phyloP scores from a whole-genome alignment of 2,113 vertebrate genomes.

The Columbina picui region DNA sequence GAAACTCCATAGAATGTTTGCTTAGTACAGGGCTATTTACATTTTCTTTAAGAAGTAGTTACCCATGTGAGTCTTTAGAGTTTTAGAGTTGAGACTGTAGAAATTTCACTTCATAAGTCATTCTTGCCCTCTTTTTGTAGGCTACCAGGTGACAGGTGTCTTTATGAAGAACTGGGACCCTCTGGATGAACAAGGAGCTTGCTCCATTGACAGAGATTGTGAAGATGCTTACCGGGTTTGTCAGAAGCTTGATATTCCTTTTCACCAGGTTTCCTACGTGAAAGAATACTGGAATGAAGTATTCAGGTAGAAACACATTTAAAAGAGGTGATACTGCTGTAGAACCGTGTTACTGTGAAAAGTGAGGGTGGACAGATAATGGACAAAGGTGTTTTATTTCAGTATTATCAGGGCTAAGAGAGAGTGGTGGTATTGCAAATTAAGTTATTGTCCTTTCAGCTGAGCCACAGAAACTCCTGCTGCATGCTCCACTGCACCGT shows the following conservation, averaged over 20 bases:
- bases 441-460: neutral
- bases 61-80: accelerated
- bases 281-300: conserved; percentile 97
- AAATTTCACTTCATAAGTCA: accelerated
- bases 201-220: conserved; percentile 86
- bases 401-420: neutral
- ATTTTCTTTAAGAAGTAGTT: neutral
- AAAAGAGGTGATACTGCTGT: accelerated
- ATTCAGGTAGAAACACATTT: conserved; percentile 83
- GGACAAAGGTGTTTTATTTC: neutral
- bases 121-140: conserved; percentile 40
- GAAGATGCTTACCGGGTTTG: conserved; percentile 92
- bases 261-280: conserved; percentile 93
- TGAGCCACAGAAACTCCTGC: neutral
- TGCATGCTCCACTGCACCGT: neutral
- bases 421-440: neutral
- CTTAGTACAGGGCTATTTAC: accelerated
- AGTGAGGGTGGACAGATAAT: neutral
- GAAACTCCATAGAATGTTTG: accelerated
- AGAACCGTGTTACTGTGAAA: accelerated
- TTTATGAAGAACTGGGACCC: conserved; percentile 98
- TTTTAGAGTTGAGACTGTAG: neutral
- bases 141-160: conserved; percentile 90
- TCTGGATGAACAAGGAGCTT: conserved; percentile 87
- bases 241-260: conserved; percentile 85